These are phyloP conservation scores for Drosophila rellima DNA, from an alignment of 2,888 invertebrate species.

Conservation along the genomic window DNA sequence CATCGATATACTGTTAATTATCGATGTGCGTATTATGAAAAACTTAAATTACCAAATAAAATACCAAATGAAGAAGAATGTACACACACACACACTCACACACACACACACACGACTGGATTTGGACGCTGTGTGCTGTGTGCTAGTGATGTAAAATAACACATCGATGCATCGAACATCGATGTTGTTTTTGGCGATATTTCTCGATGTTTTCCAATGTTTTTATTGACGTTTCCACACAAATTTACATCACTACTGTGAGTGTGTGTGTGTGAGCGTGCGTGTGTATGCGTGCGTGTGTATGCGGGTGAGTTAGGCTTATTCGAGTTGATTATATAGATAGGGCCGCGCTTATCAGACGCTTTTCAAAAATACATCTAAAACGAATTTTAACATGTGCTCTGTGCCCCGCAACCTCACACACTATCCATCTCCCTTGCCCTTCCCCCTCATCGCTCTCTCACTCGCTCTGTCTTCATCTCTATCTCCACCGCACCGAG, in stretches of 20 bases:
- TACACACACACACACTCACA: neutral
- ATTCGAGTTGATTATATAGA: slow-evolving; percentile 66
- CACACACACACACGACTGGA: neutral
- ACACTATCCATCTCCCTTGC: neutral
- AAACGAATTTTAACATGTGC: slow-evolving; percentile 67
- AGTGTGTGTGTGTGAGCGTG: neutral
- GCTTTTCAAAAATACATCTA: slow-evolving; percentile 73
- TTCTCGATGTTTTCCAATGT: too few relatives aligned
- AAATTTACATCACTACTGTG: too few relatives aligned
- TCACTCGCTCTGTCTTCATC: neutral
- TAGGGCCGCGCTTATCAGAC: slow-evolving; percentile 72
- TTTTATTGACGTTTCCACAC: too few relatives aligned
- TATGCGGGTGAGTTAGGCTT: slow-evolving; percentile 13
- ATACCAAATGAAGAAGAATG: slow-evolving; percentile 10
- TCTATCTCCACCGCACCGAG: slow-evolving; percentile 10
- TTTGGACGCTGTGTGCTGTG: slow-evolving; percentile 18
- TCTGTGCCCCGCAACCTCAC: slow-evolving; percentile 10
- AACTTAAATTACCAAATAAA: slow-evolving; percentile 14
- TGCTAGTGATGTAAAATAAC: too few relatives aligned
- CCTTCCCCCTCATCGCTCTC: neutral
- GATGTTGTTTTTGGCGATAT: too few relatives aligned
- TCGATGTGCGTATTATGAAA: neutral
- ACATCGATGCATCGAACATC: too few relatives aligned
- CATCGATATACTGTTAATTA: slow-evolving; percentile 20
- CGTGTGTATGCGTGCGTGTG: neutral